phyloP scores from a whole-genome alignment of 2,888 invertebrate genomes.

The Ceraclea dissimilis region DNA sequence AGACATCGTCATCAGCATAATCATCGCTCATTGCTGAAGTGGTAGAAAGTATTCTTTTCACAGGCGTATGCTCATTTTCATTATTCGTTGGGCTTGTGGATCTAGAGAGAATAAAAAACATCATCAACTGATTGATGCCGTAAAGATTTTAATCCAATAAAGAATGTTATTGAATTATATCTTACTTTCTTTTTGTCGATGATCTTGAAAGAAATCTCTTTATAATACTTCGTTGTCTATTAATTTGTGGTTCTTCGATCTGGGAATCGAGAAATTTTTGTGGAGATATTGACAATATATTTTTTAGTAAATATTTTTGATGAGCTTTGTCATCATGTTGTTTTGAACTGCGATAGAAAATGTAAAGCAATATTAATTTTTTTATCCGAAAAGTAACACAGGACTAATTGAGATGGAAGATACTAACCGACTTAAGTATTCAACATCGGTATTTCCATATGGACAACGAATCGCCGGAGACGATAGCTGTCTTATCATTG shows the following conservation, averaged over 20 bases:
- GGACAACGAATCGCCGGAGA: conserved; percentile 35
- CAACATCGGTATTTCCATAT: conserved; percentile 8
- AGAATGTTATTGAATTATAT: no score
- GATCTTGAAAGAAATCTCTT: conserved; percentile 21
- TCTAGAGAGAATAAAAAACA: no score
- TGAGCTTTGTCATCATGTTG: conserved; percentile 13
- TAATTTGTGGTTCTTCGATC: conserved; percentile 13
- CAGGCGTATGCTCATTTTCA: conserved; percentile 30
- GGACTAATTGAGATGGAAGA: neutral
- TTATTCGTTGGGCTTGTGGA: conserved; percentile 18
- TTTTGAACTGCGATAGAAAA: neutral
- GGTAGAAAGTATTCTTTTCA: conserved; percentile 35
- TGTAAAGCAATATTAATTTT: no score
- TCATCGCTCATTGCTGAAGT: conserved; percentile 39
- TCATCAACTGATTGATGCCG: no score
- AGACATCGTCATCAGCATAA: conserved; percentile 35
- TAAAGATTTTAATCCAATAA: no score
- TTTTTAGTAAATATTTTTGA: conserved; percentile 17
- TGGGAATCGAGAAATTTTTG: conserved; percentile 17
- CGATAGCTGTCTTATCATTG: conserved; percentile 43
- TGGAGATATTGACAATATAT: conserved; percentile 17
- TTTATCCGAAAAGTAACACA: no score
- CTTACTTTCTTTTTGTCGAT: conserved; percentile 15
- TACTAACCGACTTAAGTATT: neutral
- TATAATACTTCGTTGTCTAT: conserved; percentile 20